Conservation (phyloP, 1,140 invertebrate genomes). For the Laupala kohalensis region DNA sequence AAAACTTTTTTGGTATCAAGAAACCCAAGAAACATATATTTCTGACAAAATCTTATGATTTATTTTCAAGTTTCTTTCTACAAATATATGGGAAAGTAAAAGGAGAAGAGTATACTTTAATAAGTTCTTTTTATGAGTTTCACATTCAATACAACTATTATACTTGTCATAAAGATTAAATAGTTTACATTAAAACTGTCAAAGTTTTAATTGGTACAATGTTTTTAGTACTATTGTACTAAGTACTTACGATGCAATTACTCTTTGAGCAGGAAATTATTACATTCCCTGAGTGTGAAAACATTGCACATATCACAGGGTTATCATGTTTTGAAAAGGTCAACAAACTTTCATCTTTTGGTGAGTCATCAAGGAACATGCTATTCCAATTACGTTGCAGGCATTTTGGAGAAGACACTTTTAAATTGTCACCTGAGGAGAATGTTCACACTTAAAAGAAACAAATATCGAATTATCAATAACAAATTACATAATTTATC, state of each 20-base stretch:
- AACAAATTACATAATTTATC: neutral
- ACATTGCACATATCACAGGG: constrained; percentile 25
- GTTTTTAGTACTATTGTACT: too few species aligned
- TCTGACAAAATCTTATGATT: too few species aligned
- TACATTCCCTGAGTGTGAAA: constrained; percentile 21
- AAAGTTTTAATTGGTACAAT: too few species aligned
- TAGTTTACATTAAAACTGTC: too few species aligned
- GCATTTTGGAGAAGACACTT: constrained; percentile 20
- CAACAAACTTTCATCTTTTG: constrained; percentile 23
- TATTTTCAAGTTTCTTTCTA: too few species aligned
- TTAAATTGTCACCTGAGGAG: neutral
- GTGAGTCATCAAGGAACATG: constrained; percentile 19
- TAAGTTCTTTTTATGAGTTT: too few species aligned
- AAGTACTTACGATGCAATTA: constrained; percentile 18
- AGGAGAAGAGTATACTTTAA: too few species aligned
- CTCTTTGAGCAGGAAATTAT: constrained; percentile 26
- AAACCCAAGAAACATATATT: too few species aligned
- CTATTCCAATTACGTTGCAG: constrained; percentile 25
- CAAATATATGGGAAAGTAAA: too few species aligned
- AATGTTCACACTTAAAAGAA: neutral
- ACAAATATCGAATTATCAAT: neutral
- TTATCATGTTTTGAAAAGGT: constrained; percentile 22
- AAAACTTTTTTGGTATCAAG: too few species aligned
- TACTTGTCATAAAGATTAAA: too few species aligned
- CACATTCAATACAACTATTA: too few species aligned